Conservation (phyloP, 2,113 vertebrate species). For the Holacanthus passer region DNA sequence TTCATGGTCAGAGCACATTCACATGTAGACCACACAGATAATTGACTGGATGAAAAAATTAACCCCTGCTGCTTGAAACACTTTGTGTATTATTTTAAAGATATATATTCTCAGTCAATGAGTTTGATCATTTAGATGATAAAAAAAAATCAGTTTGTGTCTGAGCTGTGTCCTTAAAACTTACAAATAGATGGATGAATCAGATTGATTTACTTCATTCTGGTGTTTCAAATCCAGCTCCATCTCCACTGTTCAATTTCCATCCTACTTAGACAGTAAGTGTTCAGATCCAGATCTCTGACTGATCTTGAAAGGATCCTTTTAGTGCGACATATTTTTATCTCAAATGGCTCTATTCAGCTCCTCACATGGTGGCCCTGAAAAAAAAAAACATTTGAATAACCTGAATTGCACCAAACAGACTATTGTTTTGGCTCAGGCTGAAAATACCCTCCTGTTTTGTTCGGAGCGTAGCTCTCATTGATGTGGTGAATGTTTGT, state of each 20-base stretch:
- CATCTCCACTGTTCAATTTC: neutral
- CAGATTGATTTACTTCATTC: neutral
- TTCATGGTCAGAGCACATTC: slow-evolving; percentile 58
- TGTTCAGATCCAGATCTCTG: slow-evolving; percentile 15
- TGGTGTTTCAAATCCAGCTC: neutral
- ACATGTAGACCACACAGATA: slow-evolving; percentile 32
- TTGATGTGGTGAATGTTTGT: slow-evolving; percentile 56
- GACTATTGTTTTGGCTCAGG: slow-evolving; percentile 17
- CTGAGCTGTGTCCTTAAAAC: slow-evolving; percentile 1
- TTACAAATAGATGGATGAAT: neutral
- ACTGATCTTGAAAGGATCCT: slow-evolving; percentile 14
- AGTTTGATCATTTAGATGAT: neutral
- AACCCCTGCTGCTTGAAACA: slow-evolving; percentile 5
- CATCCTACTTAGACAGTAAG: neutral
- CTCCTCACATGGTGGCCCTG: neutral
- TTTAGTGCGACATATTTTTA: slow-evolving; percentile 5
- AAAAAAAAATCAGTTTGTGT: neutral
- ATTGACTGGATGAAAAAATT: slow-evolving; percentile 24
- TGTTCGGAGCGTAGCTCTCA: slow-evolving; percentile 37
- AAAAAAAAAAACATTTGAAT: slow-evolving; percentile 37
- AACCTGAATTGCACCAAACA: slow-evolving; percentile 30
- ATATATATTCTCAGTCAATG: neutral
- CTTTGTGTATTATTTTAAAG: neutral
- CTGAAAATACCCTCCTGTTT: slow-evolving; percentile 34
- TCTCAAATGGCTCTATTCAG: slow-evolving; percentile 25